Evolutionary conservation across 2,113 vertebrate species (phyloP).

Genomic region (Condylura cristata): DNA sequence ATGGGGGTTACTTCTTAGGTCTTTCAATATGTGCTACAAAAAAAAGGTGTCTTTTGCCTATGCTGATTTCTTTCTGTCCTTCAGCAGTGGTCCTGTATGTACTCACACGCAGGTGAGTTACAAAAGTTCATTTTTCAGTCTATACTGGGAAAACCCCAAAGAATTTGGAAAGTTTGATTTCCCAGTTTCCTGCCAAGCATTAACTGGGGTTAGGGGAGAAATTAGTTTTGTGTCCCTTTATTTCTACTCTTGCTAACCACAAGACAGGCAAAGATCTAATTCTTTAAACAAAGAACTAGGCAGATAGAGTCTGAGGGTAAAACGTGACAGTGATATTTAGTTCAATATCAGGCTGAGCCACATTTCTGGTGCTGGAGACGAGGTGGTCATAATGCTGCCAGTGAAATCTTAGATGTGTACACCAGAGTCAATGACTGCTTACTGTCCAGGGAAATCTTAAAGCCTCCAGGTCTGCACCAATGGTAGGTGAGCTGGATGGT

Average conservation of each 20-base stretch:
- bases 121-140: conserved; percentile 5
- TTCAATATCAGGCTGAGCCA: conserved; percentile 33
- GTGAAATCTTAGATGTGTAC: conserved; percentile 20
- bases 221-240: conserved; percentile 14
- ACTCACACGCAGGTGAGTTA: neutral
- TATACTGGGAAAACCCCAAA: neutral
- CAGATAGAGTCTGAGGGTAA: neutral
- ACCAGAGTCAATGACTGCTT: neutral
- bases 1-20: neutral
- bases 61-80: neutral
- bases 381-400: neutral
- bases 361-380: conserved; percentile 23
- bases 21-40: neutral
- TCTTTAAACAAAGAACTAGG: conserved; percentile 30
- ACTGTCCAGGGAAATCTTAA: conserved; percentile 13
- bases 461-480: neutral
- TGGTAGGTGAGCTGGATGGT: neutral
- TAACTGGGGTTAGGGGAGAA: neutral
- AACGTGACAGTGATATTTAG: neutral
- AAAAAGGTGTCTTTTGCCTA: neutral
- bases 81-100: neutral
- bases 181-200: neutral
- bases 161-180: neutral
- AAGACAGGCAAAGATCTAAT: neutral
- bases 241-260: neutral